phyloP scores from a whole-genome alignment of 1,140 invertebrate genomes.

The Eumeta japonica region DNA sequence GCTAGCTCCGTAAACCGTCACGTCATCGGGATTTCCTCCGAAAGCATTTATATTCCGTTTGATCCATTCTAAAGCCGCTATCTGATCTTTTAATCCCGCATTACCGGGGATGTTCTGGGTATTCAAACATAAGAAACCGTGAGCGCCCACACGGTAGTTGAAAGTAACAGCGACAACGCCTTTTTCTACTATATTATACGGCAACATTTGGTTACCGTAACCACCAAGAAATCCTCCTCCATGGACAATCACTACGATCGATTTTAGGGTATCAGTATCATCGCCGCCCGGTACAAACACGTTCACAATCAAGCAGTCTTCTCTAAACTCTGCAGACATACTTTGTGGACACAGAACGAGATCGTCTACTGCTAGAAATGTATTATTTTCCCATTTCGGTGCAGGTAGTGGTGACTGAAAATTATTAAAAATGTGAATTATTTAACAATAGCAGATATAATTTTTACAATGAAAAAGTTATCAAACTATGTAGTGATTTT shows the following conservation, averaged over 20 bases:
- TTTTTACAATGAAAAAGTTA: no score
- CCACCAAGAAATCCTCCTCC: not conserved
- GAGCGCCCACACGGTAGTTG: not conserved
- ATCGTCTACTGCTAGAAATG: conserved; percentile 23
- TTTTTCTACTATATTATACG: not conserved
- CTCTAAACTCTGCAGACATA: no score
- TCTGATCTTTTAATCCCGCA: conserved; percentile 61
- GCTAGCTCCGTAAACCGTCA: conserved; percentile 23
- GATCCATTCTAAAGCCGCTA: conserved; percentile 59
- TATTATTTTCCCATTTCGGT: conserved; percentile 16
- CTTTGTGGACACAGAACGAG: conserved; percentile 25
- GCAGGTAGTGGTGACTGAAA: conserved; percentile 25
- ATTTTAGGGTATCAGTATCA: not conserved
- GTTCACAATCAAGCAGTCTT: not conserved
- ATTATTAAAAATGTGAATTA: no score
- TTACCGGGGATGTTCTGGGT: conserved; percentile 62
- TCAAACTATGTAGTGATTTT: no score
- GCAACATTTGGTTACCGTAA: not conserved
- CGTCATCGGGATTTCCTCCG: conserved; percentile 59
- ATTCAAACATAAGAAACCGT: conserved; percentile 42
- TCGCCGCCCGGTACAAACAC: not conserved
- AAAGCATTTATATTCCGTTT: conserved; percentile 62
- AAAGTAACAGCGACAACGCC: not conserved
- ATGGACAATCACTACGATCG: not conserved
- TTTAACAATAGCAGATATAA: no score